Evolutionary conservation across 2,797 vertebrate genomes (phyloP), one percentile per base, ranked within the genome.

Genomic region (Potorous gilbertii): DNA sequence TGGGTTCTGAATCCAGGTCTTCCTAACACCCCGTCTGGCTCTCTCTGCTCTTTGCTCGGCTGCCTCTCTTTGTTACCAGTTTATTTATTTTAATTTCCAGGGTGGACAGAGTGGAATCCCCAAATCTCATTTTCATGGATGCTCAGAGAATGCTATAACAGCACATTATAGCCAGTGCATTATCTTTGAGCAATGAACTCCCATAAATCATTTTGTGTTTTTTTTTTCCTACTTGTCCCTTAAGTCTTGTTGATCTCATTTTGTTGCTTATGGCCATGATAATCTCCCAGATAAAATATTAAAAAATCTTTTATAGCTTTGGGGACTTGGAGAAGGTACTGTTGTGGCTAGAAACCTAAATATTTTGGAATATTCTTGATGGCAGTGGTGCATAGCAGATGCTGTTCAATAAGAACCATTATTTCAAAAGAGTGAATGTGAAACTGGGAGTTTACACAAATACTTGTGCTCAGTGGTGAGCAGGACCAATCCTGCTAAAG

Each of bases 271-370:
- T 96, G 97, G 97, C 97, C 90, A 95, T 29, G 94, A 95, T 98
- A 97, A 97, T 97, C 97, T 98, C 95, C 90, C 54, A 96, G 97
- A 98, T 97, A 98, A 98, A 98, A 98, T 97, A 97, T 97, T 98
- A 97, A 97, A 87, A 87, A 97, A 97, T 97, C 96, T 96, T 89
- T 56, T 54, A n/a, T 92, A 92, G 93, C 96, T 96, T 93, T 27
- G 54, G 96, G 90, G 94, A 94, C 94, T 97, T 93, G 81, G 96
- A 96, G 93, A 50, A 91, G 93, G 92, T 94, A 95, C 92, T 92
- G 94, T 94, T 94, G 74, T 97, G 97, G 94, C 96, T 95, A 89
- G 96, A 96, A 95, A 97, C 95, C 96, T 96, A 97, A 97, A 95
- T 97, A 96, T 98, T 96, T 97, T 93, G 93, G 92, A 93, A 94